phyloP scores from a whole-genome alignment of 2,113 vertebrate species.

The Petaurus breviceps region DNA sequence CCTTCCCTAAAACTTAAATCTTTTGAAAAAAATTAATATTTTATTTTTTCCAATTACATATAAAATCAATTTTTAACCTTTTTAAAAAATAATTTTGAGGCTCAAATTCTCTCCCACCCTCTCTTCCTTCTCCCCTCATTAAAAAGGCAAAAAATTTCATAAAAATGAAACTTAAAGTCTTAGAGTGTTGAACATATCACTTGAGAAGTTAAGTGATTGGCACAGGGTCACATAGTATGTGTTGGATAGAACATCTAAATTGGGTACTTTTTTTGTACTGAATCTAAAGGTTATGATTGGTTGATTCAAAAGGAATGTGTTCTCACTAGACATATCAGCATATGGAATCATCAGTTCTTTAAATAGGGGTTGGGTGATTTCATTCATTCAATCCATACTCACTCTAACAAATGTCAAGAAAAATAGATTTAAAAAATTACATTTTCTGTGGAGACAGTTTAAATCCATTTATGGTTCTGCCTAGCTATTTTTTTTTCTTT shows the following conservation, averaged over 20 bases:
- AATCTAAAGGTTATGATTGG: background rate
- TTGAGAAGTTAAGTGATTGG: background rate
- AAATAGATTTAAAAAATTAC: background rate
- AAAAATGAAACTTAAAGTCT: background rate
- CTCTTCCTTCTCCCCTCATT: background rate
- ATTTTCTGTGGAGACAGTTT: no score
- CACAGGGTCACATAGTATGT: no score
- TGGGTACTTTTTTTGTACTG: background rate
- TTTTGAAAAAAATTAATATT: no score
- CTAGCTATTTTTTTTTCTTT: no score
- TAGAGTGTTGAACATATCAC: background rate
- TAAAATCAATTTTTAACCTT: background rate
- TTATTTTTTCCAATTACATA: background rate
- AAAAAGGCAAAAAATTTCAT: background rate
- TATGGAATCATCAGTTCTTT: background rate
- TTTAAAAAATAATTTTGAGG: background rate
- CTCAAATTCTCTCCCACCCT: background rate
- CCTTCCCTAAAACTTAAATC: background rate
- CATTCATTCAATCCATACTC: background rate
- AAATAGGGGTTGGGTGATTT: background rate
- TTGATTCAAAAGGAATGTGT: background rate
- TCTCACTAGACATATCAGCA: background rate
- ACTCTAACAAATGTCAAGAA: background rate
- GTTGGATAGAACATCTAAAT: background rate
- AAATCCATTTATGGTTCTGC: no score